Base-by-base conservation (phyloP, 2,113 vertebrate genomes). In the Coreoperca whiteheadi region DNA sequence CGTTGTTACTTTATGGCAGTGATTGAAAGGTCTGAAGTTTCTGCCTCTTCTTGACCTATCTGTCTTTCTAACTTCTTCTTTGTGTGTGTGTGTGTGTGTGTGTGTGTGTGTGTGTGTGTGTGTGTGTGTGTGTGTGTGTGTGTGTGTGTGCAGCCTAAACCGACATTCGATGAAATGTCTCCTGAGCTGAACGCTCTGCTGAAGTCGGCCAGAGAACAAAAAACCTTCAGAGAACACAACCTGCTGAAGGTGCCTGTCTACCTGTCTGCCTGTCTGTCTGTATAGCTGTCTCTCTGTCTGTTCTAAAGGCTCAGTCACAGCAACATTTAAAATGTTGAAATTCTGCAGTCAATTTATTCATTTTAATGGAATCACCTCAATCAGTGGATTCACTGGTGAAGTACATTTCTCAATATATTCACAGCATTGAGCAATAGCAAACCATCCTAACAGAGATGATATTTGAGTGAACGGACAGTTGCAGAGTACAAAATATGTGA, bases 111-210 rank as follows among this genome's bases (percentile, higher is more conserved):
- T 51, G 37, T 70, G 10, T 80, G 18, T 81, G 39, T 61, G 15
- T 67, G 18, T 67, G 15, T 43, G 2, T 61, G 20, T 84, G 15
- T 77, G 67, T 74, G 39, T 77, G n/a, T 53, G 21, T 70, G 41
- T 78, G 54, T 60, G 60, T 50, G 28, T 25, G 41, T 74, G 37
- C 57, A 90, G 91, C 85, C 89, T n/a, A 85, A 88, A 79, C 87
- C 91, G 8, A 53, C 57, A 0, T 80, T 88, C 14, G 81, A 89
- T 66, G 91, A 90, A 67, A 87, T 92, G 88, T 92, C 91, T 83
- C 89, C 91, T 32, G 89, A 90, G 32, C 82, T 93, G 37, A 89
- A 61, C 0, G 82, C 91, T 80, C 77, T 92, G 61, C 84, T 93
- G 57, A 88, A 71, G 46, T 88, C 90, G 6, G 82, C 90, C 51